phyloP scores from a whole-genome alignment of 2,888 invertebrate genomes.

The Hartigia nigra region DNA sequence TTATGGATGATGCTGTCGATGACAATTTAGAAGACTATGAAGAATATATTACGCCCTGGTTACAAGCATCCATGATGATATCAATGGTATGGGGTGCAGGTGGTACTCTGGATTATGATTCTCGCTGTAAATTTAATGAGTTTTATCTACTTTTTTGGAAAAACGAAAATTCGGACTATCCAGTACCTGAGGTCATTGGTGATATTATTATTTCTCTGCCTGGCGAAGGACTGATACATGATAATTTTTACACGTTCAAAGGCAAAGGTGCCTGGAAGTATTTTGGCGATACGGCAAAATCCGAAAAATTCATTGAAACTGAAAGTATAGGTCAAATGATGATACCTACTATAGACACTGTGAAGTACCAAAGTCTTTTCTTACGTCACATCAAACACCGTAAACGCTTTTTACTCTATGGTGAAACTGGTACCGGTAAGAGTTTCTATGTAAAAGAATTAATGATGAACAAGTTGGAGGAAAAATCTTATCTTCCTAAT shows the following conservation, averaged over 20 bases:
- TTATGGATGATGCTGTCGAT: conserved; percentile 77
- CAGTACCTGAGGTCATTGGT: conserved; percentile 72
- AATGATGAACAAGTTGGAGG: conserved; percentile 76
- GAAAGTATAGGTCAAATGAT: conserved; percentile 78
- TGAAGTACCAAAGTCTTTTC: conserved; percentile 81
- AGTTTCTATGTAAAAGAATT: conserved; percentile 82
- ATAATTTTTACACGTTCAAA: conserved; percentile 84
- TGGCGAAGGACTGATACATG: conserved; percentile 80
- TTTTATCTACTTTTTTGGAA: conserved; percentile 71
- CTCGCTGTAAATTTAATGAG: conserved; percentile 76
- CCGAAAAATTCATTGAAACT: conserved; percentile 73
- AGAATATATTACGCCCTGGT: conserved; percentile 77
- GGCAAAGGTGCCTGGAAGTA: conserved; percentile 89
- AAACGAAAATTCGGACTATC: conserved; percentile 65
- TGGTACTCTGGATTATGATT: conserved; percentile 80
- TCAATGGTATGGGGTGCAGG: conserved; percentile 87
- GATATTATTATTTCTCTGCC: conserved; percentile 83
- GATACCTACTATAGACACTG: conserved; percentile 88
- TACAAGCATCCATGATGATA: conserved; percentile 81
- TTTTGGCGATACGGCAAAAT: conserved; percentile 81
- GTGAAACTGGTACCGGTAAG: conserved; percentile 90
- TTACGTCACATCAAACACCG: conserved; percentile 79
- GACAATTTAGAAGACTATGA: conserved; percentile 76
- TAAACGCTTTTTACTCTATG: conserved; percentile 78
- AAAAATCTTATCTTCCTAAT: conserved; percentile 78